Conservation (phyloP, 2,888 invertebrate genomes). For the Drosophila algonquin region DNA sequence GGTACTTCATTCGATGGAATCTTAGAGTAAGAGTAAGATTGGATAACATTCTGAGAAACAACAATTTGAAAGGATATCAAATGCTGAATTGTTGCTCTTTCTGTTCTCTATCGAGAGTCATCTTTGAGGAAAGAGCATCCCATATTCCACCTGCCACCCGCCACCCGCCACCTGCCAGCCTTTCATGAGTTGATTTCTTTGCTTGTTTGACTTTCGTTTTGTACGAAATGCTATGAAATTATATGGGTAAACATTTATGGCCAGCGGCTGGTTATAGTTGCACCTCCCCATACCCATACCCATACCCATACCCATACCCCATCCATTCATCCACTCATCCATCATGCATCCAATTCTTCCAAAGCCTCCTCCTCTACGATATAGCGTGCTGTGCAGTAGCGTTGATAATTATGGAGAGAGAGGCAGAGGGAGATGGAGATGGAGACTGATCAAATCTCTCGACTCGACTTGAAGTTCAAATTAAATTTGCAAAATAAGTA, state of each 20-base stretch:
- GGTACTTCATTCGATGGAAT: not conserved
- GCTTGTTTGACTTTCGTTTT: conserved; percentile 76
- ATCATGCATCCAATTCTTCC: not conserved
- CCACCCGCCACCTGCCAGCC: not conserved
- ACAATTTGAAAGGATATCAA: no score
- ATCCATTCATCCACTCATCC: no score
- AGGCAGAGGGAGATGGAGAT: conserved; percentile 19
- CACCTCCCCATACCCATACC: conserved; percentile 25
- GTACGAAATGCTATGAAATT: conserved; percentile 71
- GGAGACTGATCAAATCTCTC: conserved; percentile 21
- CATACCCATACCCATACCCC: not conserved
- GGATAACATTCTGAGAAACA: no score
- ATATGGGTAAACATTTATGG: conserved; percentile 79
- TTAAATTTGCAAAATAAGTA: conserved; percentile 38
- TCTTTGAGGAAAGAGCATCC: conserved; percentile 18
- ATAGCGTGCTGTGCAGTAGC: conserved; percentile 63
- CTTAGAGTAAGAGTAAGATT: no score
- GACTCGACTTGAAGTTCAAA: conserved; percentile 2
- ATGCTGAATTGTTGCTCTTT: no score
- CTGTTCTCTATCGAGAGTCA: no score
- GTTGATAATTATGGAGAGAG: conserved; percentile 66
- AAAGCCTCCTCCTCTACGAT: conserved; percentile 21
- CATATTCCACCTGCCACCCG: not conserved
- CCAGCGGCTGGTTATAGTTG: conserved; percentile 60
- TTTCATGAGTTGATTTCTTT: conserved; percentile 6